phyloP scores from a whole-genome alignment of 2,888 invertebrate genomes.

The Drosophila nr. perissopoda region DNA sequence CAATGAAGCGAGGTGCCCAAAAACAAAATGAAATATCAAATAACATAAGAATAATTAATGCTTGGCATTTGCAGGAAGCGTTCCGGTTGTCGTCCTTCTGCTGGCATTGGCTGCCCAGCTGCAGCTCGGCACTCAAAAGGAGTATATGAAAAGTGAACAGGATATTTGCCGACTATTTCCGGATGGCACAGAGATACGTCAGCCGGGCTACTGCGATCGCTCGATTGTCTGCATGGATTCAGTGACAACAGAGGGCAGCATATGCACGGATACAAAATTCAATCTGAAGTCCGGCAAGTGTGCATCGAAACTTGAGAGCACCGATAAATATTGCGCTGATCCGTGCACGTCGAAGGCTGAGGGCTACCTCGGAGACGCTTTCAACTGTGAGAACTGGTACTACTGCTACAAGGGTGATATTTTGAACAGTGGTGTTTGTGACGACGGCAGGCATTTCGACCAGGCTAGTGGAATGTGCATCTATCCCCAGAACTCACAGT shows the following conservation, averaged over 20 bases:
- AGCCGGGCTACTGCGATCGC: slow-evolving; percentile 72
- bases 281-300: slow-evolving; percentile 30
- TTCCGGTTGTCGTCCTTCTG: slow-evolving; percentile 23
- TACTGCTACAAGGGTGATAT: slow-evolving; percentile 47
- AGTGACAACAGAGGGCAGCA: background rate
- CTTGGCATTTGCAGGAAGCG: slow-evolving; percentile 28
- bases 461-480: slow-evolving; percentile 46
- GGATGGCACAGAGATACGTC: slow-evolving; percentile 65
- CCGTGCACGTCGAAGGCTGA: slow-evolving; percentile 55
- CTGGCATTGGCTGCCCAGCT: slow-evolving; percentile 31
- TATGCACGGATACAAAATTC: slow-evolving; percentile 31
- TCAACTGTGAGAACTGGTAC: slow-evolving; percentile 75
- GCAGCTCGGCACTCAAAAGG: slow-evolving; percentile 52
- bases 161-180: slow-evolving; percentile 75
- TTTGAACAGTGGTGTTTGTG: slow-evolving; percentile 54
- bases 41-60: background rate
- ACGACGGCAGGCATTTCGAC: slow-evolving; percentile 57
- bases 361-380: slow-evolving; percentile 57
- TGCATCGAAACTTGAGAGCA: background rate
- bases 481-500: slow-evolving; percentile 53
- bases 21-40: background rate
- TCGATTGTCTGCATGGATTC: slow-evolving; percentile 62
- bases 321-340: slow-evolving; percentile 63
- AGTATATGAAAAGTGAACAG: slow-evolving; percentile 35
- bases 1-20: slow-evolving; percentile 51